A percentile compares a stretch with the other conserved stretches of the same genome.
Evolutionary conservation across 2,797 vertebrate species (phyloP).

Genomic region (Sandelia bainsii): DNA sequence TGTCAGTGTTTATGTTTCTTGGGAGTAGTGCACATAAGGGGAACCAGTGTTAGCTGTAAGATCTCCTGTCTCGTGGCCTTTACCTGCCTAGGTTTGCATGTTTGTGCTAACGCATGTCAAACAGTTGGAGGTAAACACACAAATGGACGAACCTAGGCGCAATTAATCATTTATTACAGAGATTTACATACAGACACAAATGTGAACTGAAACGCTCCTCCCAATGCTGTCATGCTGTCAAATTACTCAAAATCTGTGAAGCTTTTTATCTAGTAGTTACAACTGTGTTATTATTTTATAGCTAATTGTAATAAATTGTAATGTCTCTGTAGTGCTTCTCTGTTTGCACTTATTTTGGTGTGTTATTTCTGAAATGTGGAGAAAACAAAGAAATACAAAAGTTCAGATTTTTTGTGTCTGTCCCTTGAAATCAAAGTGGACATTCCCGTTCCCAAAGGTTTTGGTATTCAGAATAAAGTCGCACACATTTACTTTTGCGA

Average conservation of each 20-base stretch:
- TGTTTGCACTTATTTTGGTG: neutral
- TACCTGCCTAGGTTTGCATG: neutral
- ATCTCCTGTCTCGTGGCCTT: neutral
- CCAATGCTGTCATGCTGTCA: too few species aligned
- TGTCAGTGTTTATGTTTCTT: constrained; percentile 19
- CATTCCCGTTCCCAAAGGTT: neutral
- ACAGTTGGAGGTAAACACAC: neutral
- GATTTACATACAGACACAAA: too few species aligned
- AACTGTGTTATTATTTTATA: too few species aligned
- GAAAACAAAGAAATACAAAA: neutral
- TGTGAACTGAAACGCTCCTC: too few species aligned
- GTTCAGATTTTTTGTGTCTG: neutral
- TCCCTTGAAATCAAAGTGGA: neutral
- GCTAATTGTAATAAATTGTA: too few species aligned
- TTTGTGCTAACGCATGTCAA: neutral
- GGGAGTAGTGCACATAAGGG: constrained; percentile 14
- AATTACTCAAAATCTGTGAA: too few species aligned
- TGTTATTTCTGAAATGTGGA: neutral
- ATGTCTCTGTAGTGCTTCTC: neutral
- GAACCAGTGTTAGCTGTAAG: neutral
- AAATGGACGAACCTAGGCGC: neutral
- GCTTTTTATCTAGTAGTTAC: too few species aligned
- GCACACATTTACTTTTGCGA: constrained; percentile 17
- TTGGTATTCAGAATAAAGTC: constrained; percentile 5
- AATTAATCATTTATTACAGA: too few species aligned